Base-by-base conservation (phyloP, 1,140 invertebrate species). In the Musca vetustissima region DNA sequence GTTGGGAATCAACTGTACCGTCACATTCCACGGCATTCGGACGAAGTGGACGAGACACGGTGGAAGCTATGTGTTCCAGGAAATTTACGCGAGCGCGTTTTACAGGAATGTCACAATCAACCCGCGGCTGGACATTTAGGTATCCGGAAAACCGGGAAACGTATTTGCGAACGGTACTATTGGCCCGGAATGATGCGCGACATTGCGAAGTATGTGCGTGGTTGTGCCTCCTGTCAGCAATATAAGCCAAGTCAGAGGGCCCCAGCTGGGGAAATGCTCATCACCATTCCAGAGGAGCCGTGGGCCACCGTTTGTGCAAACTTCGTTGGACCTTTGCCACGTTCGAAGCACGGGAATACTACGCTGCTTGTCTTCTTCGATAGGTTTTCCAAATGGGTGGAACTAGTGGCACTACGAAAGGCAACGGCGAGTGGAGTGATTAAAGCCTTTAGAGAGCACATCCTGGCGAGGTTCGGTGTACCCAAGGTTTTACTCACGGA, bases 251-350 rank as follows among this genome's bases (percentile, higher is more conserved):
- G 19, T n/a, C 64, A 65, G 24, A 17, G 22, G 36, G 19, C 17
- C 22, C 64, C 64, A 14, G 47, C 13, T 14, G 64, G 64, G 17
- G 15, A 48, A 48, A 65, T 65, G 64, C 47, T 21, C 14, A 65
- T 43, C 14, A 22, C 9, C 4, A 17, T 48, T 3, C 19, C 32
- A 17, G 47, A 19, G 9, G 43, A 65, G 21, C 64, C 64, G 4
- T 65, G 64, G 64, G 64, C 25, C 2, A 25, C 36, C 4, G 32
- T 66, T 9, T 25, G 64, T 21, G 43, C 48, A 7, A 21, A 66
- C 17, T 66, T 66, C n/a, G 65, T 66, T n/a, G 65, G 65, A 32
- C 65, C 65, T 4, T 28, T 66, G n/a, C 65, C 49, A 9, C 48
- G 49, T 6, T 52, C 65, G 2, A 52, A 32, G 25, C 22, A 66